A percentile compares a stretch with the other conserved stretches of the same genome.
These are phyloP conservation scores for Sialia sialis DNA, from an alignment of 2,113 vertebrate genomes.

Conservation along the genomic window DNA sequence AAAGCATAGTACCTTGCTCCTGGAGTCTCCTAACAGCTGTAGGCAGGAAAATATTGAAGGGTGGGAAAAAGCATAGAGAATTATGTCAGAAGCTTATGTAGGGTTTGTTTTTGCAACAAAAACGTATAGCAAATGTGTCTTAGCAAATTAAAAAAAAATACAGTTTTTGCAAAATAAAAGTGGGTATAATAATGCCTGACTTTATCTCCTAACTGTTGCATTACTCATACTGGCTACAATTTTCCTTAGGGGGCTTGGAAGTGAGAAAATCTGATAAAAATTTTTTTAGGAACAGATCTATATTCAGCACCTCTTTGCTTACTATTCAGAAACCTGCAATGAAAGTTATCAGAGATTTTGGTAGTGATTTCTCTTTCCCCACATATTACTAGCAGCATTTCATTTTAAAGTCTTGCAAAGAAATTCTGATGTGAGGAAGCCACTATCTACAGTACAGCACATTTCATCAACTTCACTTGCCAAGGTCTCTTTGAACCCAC, in stretches of 20 bases:
- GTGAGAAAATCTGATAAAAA: not conserved
- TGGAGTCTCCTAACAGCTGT: conserved; percentile 99
- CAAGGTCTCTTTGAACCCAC: not conserved
- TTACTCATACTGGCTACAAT: not conserved
- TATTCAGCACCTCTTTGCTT: not conserved
- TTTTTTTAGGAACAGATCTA: not conserved
- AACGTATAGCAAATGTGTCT: conserved; percentile 74
- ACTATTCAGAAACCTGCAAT: not conserved
- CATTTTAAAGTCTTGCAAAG: not conserved
- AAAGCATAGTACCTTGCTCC: conserved; percentile 95
- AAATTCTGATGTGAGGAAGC: not conserved
- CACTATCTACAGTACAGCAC: conserved; percentile 5
- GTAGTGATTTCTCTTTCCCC: not conserved
- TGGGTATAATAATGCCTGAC: conserved; percentile 22
- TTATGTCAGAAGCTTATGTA: conserved; percentile 81
- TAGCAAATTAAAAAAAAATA: conserved; percentile 73
- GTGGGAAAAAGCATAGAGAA: conserved; percentile 87
- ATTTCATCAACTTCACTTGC: conserved; percentile 19
- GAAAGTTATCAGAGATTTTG: not conserved
- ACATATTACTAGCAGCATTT: not conserved
- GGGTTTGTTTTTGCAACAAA: conserved; percentile 79
- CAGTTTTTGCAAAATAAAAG: conserved; percentile 66
- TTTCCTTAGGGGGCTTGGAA: not conserved
- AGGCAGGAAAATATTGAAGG: conserved; percentile 83
- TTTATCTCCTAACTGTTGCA: not conserved